Evolutionary conservation across 1,140 invertebrate species (phyloP).

Genomic region (Ericerus pela): DNA sequence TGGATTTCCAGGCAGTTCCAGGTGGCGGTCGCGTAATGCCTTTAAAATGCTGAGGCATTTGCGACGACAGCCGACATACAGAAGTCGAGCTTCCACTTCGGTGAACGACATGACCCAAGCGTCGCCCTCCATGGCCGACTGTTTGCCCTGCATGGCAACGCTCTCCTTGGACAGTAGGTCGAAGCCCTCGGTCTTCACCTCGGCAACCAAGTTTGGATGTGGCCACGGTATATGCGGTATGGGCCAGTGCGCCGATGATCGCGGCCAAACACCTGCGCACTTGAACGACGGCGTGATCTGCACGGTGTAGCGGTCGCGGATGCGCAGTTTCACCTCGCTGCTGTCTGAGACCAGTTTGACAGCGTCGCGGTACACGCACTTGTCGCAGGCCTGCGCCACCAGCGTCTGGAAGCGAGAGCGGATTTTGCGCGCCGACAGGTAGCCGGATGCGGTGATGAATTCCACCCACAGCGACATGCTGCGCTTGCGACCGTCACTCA

Average conservation of each 20-base stretch:
- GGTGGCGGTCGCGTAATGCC: slow-evolving; percentile 80
- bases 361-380: slow-evolving; percentile 71
- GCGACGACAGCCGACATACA: slow-evolving; percentile 74
- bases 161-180: slow-evolving; percentile 88
- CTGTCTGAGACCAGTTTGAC: slow-evolving; percentile 88
- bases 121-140: slow-evolving; percentile 93
- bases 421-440: slow-evolving; percentile 83
- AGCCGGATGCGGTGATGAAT: slow-evolving; percentile 89
- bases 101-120: slow-evolving; percentile 91
- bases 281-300: slow-evolving; percentile 85
- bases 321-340: slow-evolving; percentile 69
- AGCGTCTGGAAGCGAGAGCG: slow-evolving; percentile 84
- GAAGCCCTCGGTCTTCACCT: slow-evolving; percentile 95
- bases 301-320: slow-evolving; percentile 71
- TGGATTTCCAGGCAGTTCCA: slow-evolving; percentile 84
- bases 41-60: slow-evolving; percentile 87
- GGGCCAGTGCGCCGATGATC: slow-evolving; percentile 91
- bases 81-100: slow-evolving; percentile 81
- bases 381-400: slow-evolving; percentile 83
- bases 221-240: slow-evolving; percentile 82
- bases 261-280: slow-evolving; percentile 83
- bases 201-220: slow-evolving; percentile 81
- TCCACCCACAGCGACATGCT: slow-evolving; percentile 96
- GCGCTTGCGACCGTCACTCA: slow-evolving; percentile 82
- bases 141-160: slow-evolving; percentile 72